Base-by-base conservation (phyloP, 2,888 invertebrate species). In the Volucella bombylans region DNA sequence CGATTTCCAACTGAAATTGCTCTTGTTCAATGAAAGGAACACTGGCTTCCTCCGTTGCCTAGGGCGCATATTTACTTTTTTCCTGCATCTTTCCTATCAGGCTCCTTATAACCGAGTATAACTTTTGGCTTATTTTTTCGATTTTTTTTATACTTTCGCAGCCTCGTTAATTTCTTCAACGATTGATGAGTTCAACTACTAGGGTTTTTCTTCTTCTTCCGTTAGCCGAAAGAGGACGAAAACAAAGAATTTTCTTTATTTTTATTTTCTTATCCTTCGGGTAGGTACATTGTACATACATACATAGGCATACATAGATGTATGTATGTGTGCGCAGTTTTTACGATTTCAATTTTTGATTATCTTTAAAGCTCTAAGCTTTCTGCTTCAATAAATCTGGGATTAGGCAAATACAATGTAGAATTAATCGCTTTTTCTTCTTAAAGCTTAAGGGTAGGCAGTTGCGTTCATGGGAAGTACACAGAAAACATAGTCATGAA, bases 151-250 rank as follows among this genome's bases (percentile, higher is more conserved):
- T 47, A 64, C 49, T 76, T 52, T 55, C 47, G 52, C 54, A 67
- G 52, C 45, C 54, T 76, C 80, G 83, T 76, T 80, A 67, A 64
- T 74, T 74, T 79, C 52, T 59, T 43, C 50, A 49, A 55, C 57
- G 74, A 83, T 83, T 83, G 80, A 83, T 83, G 83, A 69, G 69
- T 76, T 74, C 80, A 80, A 80, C 83, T 82, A 67, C 65, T 74
- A 49, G 50, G 68, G 68, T 78, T 76, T 14, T 65, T 64, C 64
- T 78, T 72, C 62, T 55, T 45, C 54, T 1, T 52, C 15, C 38
- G 38, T 43, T 69, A 3, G 14, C 45, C 47, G 31, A 6, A 12
- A 43, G 10, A 14, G 6, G 18, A 18, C 31, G 38, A 14, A 31
- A 50, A 73, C 65, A 79, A 64, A 52, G 50, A 18, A 52, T 52